Conservation (phyloP, 2,797 vertebrate species). For the Lepidocolaptes lacrymiger region DNA sequence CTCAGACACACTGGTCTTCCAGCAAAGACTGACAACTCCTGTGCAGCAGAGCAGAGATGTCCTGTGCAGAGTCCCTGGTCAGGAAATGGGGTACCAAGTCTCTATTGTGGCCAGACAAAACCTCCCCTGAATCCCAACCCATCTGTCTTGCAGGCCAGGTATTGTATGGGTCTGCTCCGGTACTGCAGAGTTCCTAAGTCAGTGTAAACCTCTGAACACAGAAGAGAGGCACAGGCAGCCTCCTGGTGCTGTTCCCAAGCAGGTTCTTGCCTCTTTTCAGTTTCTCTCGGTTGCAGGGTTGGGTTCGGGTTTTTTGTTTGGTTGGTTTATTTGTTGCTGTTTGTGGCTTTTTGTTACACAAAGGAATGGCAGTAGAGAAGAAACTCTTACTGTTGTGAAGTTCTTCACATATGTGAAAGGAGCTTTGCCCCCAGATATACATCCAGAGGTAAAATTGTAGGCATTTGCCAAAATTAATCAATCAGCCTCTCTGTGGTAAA, state of each 20-base stretch:
- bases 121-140: neutral
- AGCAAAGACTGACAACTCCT: neutral
- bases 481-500: neutral
- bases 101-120: neutral
- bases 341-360: neutral
- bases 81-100: neutral
- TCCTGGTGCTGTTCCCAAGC: rapidly evolving
- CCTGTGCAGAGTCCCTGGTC: neutral
- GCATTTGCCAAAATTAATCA: neutral
- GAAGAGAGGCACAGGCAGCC: rapidly evolving
- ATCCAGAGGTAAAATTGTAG: neutral
- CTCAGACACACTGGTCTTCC: neutral
- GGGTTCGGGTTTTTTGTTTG: neutral
- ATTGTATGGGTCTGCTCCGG: rapidly evolving
- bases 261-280: neutral
- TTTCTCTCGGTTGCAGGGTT: neutral
- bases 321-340: neutral
- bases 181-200: neutral
- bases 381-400: neutral
- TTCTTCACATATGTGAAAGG: neutral
- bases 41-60: neutral
- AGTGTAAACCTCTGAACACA: neutral
- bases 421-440: neutral
- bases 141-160: rapidly evolving
- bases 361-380: neutral